These are phyloP conservation scores for Xenopus laevis DNA, from an alignment of 2,113 vertebrate species.

Conservation along the genomic window DNA sequence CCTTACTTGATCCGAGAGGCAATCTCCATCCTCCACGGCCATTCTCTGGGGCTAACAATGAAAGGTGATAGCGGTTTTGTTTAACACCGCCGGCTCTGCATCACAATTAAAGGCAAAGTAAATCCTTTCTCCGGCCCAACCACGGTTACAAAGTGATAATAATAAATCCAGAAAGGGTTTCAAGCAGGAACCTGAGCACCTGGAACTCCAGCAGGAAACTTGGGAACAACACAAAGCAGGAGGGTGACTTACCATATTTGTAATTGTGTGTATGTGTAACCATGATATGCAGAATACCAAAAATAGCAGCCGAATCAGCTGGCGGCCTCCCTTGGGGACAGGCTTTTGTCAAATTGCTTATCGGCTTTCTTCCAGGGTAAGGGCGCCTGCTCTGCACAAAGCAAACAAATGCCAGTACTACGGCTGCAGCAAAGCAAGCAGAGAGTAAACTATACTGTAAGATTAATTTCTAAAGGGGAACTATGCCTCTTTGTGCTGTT, in stretches of 20 bases:
- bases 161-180: slow-evolving; percentile 15
- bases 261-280: slow-evolving; percentile 68
- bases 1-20: slow-evolving; percentile 85
- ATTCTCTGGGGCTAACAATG: slow-evolving; percentile 82
- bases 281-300: slow-evolving; percentile 76
- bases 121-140: background rate
- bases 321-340: slow-evolving; percentile 65
- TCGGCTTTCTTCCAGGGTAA: slow-evolving; percentile 70
- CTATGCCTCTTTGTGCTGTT: no score
- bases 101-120: slow-evolving; percentile 65
- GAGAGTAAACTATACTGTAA: no score
- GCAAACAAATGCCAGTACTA: slow-evolving; percentile 12
- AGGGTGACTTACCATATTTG: slow-evolving; percentile 74
- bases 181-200: background rate
- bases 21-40: slow-evolving; percentile 86
- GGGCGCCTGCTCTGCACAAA: slow-evolving; percentile 48
- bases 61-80: slow-evolving; percentile 87
- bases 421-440: no score
- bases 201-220: slow-evolving; percentile 17
- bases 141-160: background rate
- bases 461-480: no score
- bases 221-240: slow-evolving; percentile 48
- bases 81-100: slow-evolving; percentile 75
- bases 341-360: slow-evolving; percentile 81
- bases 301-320: slow-evolving; percentile 87